Evolutionary conservation across 2,113 vertebrate species (phyloP), one percentile per base, ranked within the genome.

Genomic region (Rutilus rutilus): DNA sequence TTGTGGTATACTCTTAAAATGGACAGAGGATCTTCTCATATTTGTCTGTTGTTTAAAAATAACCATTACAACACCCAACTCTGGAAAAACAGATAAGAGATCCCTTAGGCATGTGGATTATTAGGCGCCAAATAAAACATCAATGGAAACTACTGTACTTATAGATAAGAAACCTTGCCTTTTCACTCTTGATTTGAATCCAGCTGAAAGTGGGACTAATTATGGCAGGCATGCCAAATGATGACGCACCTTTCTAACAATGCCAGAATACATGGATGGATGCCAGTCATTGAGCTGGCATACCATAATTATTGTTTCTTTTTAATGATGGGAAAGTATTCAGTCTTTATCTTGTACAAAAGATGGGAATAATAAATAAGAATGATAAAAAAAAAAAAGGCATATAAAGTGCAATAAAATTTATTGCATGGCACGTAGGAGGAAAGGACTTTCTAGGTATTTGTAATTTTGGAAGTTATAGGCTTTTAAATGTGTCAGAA

Each of bases 101-200:
- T 78, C 30, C 77, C 47, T 60, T 30, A 50, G 17, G 54, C 59
- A 86, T 64, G 84, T 57, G 73, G 42, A 84, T 62, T 30, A 39
- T 33, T 9, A n/a, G 54, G 45, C n/a, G 77, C 89, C 91, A 90
- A 90, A 39, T 77, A 85, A 87, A 92, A 91, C 89, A 92, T 86
- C 15, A 47, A 19, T 67, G 25, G 83, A 75, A 78, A 64, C 14
- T 82, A 52, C 65, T 83, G 82, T 45, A 52, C 59, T 73, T 50
- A 23, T 65, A 88, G 83, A 89, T 87, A 88, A 86, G 36, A 81
- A 73, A 9, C 19, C n/a, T 64, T 36, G 23, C 11, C 57, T 82
- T 86, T 74, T 77, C 74, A 82, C 0, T 17, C 23, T 33, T 27
- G 17, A 69, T 50, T 77, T 85, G 23, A 85, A 78, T 54, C 33